Evolutionary conservation across 2,797 vertebrate species (phyloP).

Genomic region (Aviceda leuphotes): DNA sequence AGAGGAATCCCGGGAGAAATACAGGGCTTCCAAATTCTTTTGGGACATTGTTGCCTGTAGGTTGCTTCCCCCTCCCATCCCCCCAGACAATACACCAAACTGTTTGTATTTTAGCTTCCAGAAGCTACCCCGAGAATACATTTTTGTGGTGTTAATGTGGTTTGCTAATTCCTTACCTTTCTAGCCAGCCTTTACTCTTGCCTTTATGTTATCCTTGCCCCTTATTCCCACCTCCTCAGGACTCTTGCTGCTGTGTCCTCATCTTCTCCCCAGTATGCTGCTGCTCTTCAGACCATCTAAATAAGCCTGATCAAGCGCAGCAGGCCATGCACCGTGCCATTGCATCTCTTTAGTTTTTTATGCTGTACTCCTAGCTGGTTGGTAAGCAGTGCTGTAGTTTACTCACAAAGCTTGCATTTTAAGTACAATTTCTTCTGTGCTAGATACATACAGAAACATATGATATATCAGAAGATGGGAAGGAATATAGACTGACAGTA

Average conservation of each 20-base stretch:
- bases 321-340: neutral
- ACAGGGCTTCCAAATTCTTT: neutral
- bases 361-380: neutral
- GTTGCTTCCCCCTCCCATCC: neutral
- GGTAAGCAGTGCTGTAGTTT: neutral
- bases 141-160: neutral
- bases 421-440: neutral
- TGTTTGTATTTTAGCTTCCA: neutral
- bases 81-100: neutral
- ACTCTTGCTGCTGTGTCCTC: neutral
- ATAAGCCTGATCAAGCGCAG: neutral
- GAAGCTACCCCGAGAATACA: neutral
- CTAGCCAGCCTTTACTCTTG: neutral
- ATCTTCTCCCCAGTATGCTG: neutral
- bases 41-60: neutral
- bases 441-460: slow-evolving; percentile 82
- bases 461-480: slow-evolving; percentile 84
- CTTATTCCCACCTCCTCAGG: neutral
- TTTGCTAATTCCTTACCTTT: neutral
- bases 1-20: neutral
- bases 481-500: slow-evolving; percentile 78
- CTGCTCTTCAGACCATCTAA: neutral
- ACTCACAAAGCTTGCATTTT: neutral
- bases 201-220: neutral
- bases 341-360: neutral